These are phyloP conservation scores for Aphelocoma coerulescens DNA, from an alignment of 2,113 vertebrate genomes.

Conservation along the genomic window DNA sequence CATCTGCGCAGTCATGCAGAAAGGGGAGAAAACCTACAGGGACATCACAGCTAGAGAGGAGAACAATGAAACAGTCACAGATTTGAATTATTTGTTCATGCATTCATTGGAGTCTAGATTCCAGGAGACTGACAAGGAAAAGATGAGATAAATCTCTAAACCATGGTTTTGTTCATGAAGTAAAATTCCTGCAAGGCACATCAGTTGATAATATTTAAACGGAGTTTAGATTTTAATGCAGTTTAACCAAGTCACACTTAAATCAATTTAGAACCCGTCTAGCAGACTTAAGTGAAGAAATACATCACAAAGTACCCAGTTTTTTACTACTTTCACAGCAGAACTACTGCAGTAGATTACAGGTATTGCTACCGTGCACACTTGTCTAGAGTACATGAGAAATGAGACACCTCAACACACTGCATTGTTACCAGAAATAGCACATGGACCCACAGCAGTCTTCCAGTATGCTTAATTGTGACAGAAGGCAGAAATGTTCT, in stretches of 20 bases:
- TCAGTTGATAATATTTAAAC: slow-evolving; percentile 46
- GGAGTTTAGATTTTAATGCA: slow-evolving; percentile 34
- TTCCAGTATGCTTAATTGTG: neutral
- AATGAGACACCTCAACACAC: neutral
- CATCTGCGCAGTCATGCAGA: neutral
- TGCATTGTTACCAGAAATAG: neutral
- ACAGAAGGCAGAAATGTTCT: neutral
- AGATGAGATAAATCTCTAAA: slow-evolving; percentile 23
- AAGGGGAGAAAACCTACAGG: neutral
- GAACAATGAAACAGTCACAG: slow-evolving; percentile 3
- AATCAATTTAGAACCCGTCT: slow-evolving; percentile 22
- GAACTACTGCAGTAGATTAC: neutral
- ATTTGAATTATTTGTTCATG: slow-evolving; percentile 24
- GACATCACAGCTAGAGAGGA: neutral
- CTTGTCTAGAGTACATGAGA: neutral
- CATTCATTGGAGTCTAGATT: slow-evolving; percentile 25
- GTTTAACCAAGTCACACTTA: slow-evolving; percentile 27
- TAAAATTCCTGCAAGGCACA: slow-evolving; percentile 44
- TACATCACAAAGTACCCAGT: neutral
- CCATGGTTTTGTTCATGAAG: slow-evolving; percentile 34
- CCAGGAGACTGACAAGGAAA: neutral
- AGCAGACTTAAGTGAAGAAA: neutral
- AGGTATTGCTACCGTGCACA: neutral
- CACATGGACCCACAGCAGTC: neutral
- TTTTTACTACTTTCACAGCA: neutral